phyloP scores from a whole-genome alignment of 2,797 vertebrate species.

The Trematomus bernacchii region DNA sequence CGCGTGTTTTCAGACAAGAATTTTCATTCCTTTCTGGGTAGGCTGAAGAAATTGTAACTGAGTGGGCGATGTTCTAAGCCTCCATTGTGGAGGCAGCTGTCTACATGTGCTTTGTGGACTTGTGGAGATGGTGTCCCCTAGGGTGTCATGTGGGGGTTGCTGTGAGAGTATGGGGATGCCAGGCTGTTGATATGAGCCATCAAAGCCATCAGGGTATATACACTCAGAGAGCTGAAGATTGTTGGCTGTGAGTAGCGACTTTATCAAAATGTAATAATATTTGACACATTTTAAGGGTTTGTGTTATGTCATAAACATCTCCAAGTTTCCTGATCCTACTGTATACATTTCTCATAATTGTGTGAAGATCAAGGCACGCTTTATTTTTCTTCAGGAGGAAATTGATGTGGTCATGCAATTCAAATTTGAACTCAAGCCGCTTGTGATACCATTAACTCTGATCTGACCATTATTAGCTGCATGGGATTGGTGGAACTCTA shows the following conservation, averaged over 20 bases:
- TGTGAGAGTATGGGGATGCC: conserved; percentile 2
- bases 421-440: neutral
- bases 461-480: neutral
- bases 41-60: neutral
- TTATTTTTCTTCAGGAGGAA: no score
- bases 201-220: conserved; percentile 18
- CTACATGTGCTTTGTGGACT: conserved; percentile 18
- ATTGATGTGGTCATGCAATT: neutral
- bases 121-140: conserved; percentile 11
- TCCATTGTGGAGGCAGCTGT: conserved; percentile 14
- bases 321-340: no score
- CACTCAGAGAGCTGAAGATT: neutral
- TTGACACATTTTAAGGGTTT: neutral
- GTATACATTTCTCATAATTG: no score
- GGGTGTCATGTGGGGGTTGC: conserved; percentile 9
- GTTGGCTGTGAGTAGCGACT: neutral
- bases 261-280: neutral
- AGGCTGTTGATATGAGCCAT: conserved; percentile 15
- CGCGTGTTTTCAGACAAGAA: neutral
- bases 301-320: neutral
- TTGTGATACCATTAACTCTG: neutral
- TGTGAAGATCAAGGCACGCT: no score
- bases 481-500: neutral
- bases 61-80: conserved; percentile 9
- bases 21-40: neutral